Conservation (phyloP, 2,888 invertebrate genomes). For the Spilosoma lubricipeda region DNA sequence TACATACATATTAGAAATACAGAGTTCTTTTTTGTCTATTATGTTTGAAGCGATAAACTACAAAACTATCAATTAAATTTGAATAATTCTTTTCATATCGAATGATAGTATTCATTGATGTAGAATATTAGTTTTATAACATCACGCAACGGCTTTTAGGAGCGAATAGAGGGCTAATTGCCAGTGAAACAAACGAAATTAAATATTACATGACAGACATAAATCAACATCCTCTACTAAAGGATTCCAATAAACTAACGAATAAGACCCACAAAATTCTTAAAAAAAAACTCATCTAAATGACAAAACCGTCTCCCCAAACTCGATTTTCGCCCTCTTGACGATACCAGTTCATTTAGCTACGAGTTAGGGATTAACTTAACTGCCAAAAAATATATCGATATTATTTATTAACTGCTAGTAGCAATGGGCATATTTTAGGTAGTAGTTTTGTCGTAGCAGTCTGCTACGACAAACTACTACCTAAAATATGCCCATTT, state of each 20-base stretch:
- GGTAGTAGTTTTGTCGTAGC: too few relatives aligned
- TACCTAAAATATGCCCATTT: background rate
- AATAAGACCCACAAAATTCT: background rate
- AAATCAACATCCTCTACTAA: background rate
- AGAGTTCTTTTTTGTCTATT: background rate
- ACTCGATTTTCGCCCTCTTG: constrained; percentile 41
- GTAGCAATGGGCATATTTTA: too few relatives aligned
- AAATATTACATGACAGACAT: background rate
- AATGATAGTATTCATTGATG: background rate
- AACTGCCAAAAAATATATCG: constrained; percentile 30
- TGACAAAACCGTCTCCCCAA: constrained; percentile 34
- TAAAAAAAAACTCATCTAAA: constrained; percentile 27
- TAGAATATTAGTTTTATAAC: background rate
- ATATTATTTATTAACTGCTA: constrained; percentile 21
- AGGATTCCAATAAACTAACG: constrained; percentile 2
- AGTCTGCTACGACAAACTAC: background rate
- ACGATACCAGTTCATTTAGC: constrained; percentile 48
- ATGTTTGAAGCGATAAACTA: background rate
- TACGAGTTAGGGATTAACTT: constrained; percentile 38
- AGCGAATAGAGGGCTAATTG: background rate
- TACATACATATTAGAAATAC: background rate
- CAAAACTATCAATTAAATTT: background rate
- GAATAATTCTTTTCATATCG: background rate
- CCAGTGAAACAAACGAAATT: too few relatives aligned
- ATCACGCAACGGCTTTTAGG: background rate